Base-by-base conservation (phyloP, 1,140 invertebrate species). In the Trichonephila inaurata region DNA sequence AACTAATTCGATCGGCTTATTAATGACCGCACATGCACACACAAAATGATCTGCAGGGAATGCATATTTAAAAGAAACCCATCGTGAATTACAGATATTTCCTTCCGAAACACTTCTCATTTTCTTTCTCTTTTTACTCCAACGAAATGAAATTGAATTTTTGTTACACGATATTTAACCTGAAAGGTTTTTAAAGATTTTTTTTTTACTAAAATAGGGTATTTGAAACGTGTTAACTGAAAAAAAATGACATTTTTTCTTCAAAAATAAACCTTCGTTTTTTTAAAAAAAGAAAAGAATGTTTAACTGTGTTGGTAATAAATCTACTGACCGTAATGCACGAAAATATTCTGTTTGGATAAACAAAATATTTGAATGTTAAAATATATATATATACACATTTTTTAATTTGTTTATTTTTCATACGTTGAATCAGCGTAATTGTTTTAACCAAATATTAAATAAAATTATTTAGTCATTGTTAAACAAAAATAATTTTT, bases 121-220 rank as follows among this genome's bases (percentile, higher is more conserved):
- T 88, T 88, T 44, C 28, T 12, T 85, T 19, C 40, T 66, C 16
- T 88, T 66, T 33, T 85, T 28, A 60, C 60, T 61, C 60, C 58
- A 21, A 24, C 12, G 86, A 64, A 88, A 40, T 64, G 86, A 88
- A 66, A 88, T 88, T 88, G 61, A 88, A 88, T 88, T 88, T 88
- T 24, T 16, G 86, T 64, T 62, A 61, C 16, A 60, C 51, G 83
- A 85, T 60, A 33, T 60, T 77, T 77, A 77, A 40, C 0, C 33
- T 40, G 28, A 6, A 6, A 5, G 14, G 16, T 28, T 77, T 77
- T 77, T 77, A 77, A 77, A 6, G 58, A 51, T 21, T 8, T 24
- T 18, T 58, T 7, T 10, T 1, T 24, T 58, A 58, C 44, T 8
- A 51, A 51, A n/a, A 21, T 8, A 60, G 51, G 3, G 3, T 40